These are phyloP conservation scores for Mythimna impura DNA, from an alignment of 2,888 invertebrate species.

Conservation along the genomic window DNA sequence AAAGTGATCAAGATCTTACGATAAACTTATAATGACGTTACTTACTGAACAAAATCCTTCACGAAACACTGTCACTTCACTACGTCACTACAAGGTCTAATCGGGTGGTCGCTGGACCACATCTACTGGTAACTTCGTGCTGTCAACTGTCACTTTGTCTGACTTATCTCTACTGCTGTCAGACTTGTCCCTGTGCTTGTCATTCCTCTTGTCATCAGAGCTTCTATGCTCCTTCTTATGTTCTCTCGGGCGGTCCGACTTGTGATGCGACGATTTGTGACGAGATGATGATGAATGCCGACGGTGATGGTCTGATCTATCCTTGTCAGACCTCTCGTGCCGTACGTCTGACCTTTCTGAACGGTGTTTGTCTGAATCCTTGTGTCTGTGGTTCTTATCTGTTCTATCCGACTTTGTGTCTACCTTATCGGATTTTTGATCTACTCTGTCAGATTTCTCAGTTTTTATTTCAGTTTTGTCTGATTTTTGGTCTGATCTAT, in stretches of 20 bases:
- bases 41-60: constrained; percentile 64
- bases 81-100: constrained; percentile 67
- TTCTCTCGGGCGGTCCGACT: constrained; percentile 74
- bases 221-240: constrained; percentile 79
- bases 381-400: constrained; percentile 76
- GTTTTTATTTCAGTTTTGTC: constrained; percentile 58
- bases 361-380: constrained; percentile 68
- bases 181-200: constrained; percentile 72
- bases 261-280: constrained; percentile 80
- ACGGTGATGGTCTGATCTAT: constrained; percentile 78
- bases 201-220: constrained; percentile 75
- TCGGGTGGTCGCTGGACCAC: constrained; percentile 82
- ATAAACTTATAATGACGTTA: constrained; percentile 38
- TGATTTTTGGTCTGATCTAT: constrained; percentile 52
- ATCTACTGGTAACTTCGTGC: constrained; percentile 76
- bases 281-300: constrained; percentile 82
- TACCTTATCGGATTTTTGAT: constrained; percentile 57
- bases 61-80: constrained; percentile 60
- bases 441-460: constrained; percentile 54
- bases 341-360: constrained; percentile 69
- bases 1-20: constrained; percentile 47
- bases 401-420: constrained; percentile 64
- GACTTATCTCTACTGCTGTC: constrained; percentile 63
- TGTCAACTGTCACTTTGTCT: constrained; percentile 66
- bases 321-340: constrained; percentile 58